A percentile compares a stretch with the other conserved stretches of the same genome.
These are phyloP conservation scores for Coracias cyanogaster DNA, from an alignment of 2,797 vertebrate genomes.

Conservation along the genomic window DNA sequence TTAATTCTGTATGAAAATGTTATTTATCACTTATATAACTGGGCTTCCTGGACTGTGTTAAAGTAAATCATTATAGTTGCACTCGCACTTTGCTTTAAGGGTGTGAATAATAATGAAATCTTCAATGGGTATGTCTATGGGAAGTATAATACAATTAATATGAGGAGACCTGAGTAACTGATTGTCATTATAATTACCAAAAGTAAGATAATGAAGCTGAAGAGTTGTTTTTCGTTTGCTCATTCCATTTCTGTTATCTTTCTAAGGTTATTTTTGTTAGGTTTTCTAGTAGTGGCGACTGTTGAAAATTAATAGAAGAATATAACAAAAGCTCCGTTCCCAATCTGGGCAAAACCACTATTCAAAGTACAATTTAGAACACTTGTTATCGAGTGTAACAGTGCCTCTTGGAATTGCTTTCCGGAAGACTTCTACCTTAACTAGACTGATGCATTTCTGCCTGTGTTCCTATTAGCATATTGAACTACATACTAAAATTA, in stretches of 20 bases:
- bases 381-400: neutral
- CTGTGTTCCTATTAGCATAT: neutral
- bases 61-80: neutral
- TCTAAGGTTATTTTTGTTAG: slow-evolving; percentile 15
- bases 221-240: slow-evolving; percentile 27
- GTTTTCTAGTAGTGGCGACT: neutral
- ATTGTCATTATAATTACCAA: slow-evolving; percentile 26
- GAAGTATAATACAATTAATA: neutral
- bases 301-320: slow-evolving; percentile 8
- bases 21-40: neutral
- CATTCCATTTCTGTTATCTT: neutral
- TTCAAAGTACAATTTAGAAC: neutral
- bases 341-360: neutral
- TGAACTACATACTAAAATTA: neutral
- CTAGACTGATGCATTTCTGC: neutral
- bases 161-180: neutral
- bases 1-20: neutral
- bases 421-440: neutral
- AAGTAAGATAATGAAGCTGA: slow-evolving; percentile 27
- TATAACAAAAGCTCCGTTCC: neutral
- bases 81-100: slow-evolving; percentile 1
- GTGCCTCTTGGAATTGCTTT: slow-evolving; percentile 2
- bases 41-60: neutral
- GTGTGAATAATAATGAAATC: slow-evolving; percentile 1
- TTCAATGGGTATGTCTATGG: neutral